phyloP scores from a whole-genome alignment of 2,888 invertebrate species.

The Eutolmus rufibarbis region DNA sequence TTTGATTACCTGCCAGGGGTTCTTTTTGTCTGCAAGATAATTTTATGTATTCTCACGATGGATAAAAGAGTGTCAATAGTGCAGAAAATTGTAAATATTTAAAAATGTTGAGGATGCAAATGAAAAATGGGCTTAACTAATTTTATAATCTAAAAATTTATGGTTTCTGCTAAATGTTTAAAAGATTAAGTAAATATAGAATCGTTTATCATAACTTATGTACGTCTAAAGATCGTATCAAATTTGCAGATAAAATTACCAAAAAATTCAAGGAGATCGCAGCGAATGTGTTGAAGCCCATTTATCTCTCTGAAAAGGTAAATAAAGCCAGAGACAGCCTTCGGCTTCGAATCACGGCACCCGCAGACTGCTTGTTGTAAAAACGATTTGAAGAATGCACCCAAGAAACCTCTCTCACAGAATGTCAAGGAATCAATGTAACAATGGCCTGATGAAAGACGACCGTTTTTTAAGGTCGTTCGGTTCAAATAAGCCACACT shows the following conservation, averaged over 20 bases:
- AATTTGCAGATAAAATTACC: background rate
- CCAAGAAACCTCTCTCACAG: conserved; percentile 1
- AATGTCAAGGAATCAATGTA: conserved; percentile 32
- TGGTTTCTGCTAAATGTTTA: background rate
- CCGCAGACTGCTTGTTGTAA: background rate
- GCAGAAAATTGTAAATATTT: too few species aligned
- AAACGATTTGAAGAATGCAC: background rate
- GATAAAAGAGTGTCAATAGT: too few species aligned
- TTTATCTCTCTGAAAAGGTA: background rate
- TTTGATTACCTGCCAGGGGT: background rate
- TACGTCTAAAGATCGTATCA: background rate
- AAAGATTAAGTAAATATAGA: background rate
- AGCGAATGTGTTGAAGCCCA: background rate
- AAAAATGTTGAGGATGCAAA: too few species aligned
- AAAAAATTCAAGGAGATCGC: background rate
- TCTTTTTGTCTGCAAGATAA: background rate
- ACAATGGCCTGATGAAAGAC: conserved; percentile 12
- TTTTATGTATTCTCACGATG: too few species aligned
- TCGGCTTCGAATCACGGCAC: background rate
- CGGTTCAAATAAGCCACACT: conserved; percentile 10
- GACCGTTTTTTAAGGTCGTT: conserved; percentile 23
- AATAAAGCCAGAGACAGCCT: background rate
- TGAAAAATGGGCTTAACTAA: too few species aligned
- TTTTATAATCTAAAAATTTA: too few species aligned
- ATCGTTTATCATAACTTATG: background rate